Evolutionary conservation across 1,140 invertebrate species (phyloP).

Genomic region (Cryptotermes secundus): DNA sequence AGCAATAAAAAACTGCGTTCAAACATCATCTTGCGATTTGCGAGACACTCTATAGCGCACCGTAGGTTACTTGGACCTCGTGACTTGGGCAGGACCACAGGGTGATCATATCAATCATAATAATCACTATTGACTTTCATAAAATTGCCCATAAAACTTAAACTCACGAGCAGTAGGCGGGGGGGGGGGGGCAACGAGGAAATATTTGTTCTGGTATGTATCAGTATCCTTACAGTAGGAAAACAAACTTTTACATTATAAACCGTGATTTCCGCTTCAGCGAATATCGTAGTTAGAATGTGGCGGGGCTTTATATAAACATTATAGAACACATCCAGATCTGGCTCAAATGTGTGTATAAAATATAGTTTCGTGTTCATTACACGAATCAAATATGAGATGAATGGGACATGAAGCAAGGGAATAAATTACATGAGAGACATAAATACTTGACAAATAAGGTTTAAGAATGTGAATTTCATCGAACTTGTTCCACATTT

Average conservation of each 20-base stretch:
- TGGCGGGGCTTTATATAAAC: background rate
- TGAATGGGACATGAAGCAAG: too few species aligned
- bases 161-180: background rate
- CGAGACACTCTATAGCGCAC: background rate
- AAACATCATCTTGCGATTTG: background rate
- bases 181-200: background rate
- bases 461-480: too few species aligned
- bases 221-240: background rate
- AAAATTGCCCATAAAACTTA: background rate
- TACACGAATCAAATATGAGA: too few species aligned
- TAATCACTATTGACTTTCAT: constrained; percentile 14
- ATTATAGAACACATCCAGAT: background rate
- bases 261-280: background rate
- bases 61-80: background rate
- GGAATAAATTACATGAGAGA: too few species aligned
- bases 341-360: background rate
- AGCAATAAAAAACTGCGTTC: too few species aligned
- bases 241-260: background rate
- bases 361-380: background rate
- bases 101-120: constrained; percentile 13
- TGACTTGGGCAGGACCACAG: background rate
- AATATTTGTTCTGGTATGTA: background rate
- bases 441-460: too few species aligned
- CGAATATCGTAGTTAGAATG: background rate
- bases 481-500: too few species aligned